A percentile compares a stretch with the other conserved stretches of the same genome.
Evolutionary conservation across 2,113 vertebrate genomes (phyloP).

Genomic region (Baryphthengus martii): DNA sequence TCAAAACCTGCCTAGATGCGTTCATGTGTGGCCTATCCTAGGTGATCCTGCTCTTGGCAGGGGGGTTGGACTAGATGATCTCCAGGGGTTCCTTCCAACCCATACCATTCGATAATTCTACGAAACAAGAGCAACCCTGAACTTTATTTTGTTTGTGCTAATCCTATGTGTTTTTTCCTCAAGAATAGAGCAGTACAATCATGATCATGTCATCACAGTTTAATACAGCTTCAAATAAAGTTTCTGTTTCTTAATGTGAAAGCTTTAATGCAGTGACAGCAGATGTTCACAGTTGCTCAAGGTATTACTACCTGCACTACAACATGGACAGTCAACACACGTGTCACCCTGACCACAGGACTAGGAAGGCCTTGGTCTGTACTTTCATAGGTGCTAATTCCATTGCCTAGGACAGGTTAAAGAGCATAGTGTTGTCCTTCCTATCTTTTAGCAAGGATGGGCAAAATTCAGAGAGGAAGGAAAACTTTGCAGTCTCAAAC

Average conservation of each 20-base stretch:
- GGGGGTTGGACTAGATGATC: too few species aligned
- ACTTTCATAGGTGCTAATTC: neutral
- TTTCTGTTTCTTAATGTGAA: neutral
- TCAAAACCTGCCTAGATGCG: too few species aligned
- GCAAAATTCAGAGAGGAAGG: neutral
- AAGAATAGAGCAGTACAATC: neutral
- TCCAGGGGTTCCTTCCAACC: too few species aligned
- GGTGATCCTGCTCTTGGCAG: too few species aligned
- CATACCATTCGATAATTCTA: too few species aligned
- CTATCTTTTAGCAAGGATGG: neutral
- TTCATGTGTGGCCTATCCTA: too few species aligned
- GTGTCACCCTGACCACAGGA: neutral
- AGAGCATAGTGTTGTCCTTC: neutral
- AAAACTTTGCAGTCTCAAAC: neutral
- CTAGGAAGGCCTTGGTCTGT: neutral
- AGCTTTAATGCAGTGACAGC: neutral
- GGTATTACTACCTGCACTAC: neutral
- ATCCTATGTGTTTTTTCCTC: neutral
- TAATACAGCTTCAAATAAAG: neutral
- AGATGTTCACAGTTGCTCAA: neutral
- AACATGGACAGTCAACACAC: neutral
- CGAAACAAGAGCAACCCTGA: neutral
- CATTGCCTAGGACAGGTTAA: neutral
- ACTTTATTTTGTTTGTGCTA: neutral
- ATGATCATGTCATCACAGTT: neutral